Conservation (phyloP, 37 sponge, comb jelly and placozoan genomes). For the Axinella damicornis region DNA sequence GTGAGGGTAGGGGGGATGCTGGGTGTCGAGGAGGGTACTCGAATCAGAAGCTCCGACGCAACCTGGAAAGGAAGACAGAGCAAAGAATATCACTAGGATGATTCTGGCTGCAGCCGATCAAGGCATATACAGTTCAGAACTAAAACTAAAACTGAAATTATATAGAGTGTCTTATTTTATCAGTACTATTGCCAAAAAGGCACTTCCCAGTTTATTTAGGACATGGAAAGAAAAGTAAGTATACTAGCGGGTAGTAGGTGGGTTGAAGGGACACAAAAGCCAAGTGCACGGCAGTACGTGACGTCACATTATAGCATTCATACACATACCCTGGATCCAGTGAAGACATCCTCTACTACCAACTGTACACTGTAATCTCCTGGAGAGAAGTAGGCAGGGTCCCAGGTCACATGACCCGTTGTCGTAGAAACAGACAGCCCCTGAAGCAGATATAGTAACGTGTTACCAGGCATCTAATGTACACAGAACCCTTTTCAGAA, state of each 20-base stretch:
- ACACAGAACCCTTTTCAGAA: too few relatives aligned
- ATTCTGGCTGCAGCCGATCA: too few relatives aligned
- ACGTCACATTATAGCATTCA: neutral
- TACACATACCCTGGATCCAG: constrained; percentile 52
- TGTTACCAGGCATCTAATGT: too few relatives aligned
- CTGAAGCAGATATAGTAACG: neutral
- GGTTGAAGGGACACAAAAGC: neutral
- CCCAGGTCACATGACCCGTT: constrained; percentile 77
- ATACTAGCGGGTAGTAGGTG: too few relatives aligned
- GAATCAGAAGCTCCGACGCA: constrained; percentile 47
- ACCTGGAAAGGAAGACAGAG: constrained; percentile 6
- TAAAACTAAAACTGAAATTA: too few relatives aligned
- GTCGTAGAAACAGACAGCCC: constrained; percentile 51
- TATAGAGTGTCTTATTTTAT: too few relatives aligned
- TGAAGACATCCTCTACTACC: constrained; percentile 54
- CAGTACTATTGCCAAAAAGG: too few relatives aligned
- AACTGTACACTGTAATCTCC: constrained; percentile 78
- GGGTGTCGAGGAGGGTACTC: constrained; percentile 11
- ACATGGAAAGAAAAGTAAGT: too few relatives aligned
- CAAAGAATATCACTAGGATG: too few relatives aligned
- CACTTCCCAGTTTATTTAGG: too few relatives aligned
- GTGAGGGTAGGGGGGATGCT: constrained; percentile 11
- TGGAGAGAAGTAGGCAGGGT: constrained; percentile 57
- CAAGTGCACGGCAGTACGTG: neutral
- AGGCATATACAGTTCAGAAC: too few relatives aligned